Evolutionary conservation across 2,113 vertebrate genomes (phyloP).

Genomic region (Chaenocephalus aceratus): DNA sequence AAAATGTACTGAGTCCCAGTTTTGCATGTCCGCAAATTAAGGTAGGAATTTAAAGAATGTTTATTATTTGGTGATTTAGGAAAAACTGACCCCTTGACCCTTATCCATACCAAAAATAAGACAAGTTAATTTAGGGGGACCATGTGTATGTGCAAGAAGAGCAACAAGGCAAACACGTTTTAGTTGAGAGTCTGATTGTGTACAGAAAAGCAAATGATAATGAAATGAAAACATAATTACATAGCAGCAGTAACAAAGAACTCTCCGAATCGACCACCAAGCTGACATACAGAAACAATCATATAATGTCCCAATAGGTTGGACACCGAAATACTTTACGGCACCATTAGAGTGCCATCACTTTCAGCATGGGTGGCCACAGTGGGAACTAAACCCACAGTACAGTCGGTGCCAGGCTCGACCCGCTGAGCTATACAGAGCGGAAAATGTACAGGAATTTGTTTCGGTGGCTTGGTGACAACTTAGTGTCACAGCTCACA

Average conservation of each 20-base stretch:
- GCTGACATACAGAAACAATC: not conserved
- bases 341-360: not conserved
- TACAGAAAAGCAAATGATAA: no score
- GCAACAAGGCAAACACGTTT: not conserved
- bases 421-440: conserved; percentile 21
- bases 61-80: no score
- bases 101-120: no score
- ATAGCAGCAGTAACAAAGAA: no score
- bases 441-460: conserved; percentile 44
- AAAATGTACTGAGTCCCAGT: not conserved
- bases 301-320: not conserved
- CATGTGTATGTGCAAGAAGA: not conserved
- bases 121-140: not conserved
- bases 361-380: conserved; percentile 40
- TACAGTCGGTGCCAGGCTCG: not conserved
- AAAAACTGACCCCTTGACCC: no score
- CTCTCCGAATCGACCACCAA: no score
- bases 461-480: conserved; percentile 40
- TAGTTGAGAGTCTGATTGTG: no score
- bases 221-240: no score
- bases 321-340: not conserved
- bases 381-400: conserved; percentile 16
- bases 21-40: not conserved
- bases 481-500: conserved; percentile 28
- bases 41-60: no score